phyloP scores from a whole-genome alignment of 53 echinoderm and acorn worm genomes.

The Holothuria scabra region DNA sequence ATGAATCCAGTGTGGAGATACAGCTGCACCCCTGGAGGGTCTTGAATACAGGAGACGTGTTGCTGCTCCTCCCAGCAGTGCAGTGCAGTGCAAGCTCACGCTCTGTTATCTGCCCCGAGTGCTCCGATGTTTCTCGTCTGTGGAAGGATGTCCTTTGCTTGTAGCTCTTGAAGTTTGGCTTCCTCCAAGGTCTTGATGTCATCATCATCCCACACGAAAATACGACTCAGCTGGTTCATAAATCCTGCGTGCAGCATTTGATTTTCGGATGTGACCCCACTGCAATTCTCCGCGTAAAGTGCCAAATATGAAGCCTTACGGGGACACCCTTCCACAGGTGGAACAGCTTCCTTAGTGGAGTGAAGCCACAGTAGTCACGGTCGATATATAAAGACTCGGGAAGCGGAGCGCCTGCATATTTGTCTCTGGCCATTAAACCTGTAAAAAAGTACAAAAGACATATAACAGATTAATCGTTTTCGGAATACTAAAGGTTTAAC shows the following conservation, averaged over 20 bases:
- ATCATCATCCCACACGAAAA: slow-evolving; percentile 58
- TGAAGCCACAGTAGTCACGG: slow-evolving; percentile 69
- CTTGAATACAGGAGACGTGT: slow-evolving; percentile 59
- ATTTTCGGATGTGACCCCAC: slow-evolving; percentile 36
- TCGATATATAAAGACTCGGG: slow-evolving; percentile 63
- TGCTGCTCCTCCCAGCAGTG: slow-evolving; percentile 47
- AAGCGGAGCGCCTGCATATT: slow-evolving; percentile 42
- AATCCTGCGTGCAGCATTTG: slow-evolving; percentile 61
- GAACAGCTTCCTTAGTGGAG: slow-evolving; percentile 46
- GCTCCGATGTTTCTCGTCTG: not conserved
- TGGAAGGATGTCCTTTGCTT: not conserved
- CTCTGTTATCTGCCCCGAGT: slow-evolving; percentile 31
- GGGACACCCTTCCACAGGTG: slow-evolving; percentile 52
- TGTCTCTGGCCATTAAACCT: slow-evolving; percentile 59
- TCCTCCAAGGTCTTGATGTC: slow-evolving; percentile 46
- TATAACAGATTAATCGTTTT: not conserved
- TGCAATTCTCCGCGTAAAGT: slow-evolving; percentile 60
- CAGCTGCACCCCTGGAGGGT: slow-evolving; percentile 62
- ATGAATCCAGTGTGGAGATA: slow-evolving; percentile 57
- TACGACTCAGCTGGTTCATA: slow-evolving; percentile 51
- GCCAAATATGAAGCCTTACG: slow-evolving; percentile 60
- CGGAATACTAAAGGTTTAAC: not conserved
- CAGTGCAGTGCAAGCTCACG: slow-evolving; percentile 57
- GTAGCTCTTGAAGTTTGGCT: slow-evolving; percentile 42
- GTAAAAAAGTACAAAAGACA: not conserved